Evolutionary conservation across 2,888 invertebrate species (phyloP).

Genomic region (Luperina testacea): DNA sequence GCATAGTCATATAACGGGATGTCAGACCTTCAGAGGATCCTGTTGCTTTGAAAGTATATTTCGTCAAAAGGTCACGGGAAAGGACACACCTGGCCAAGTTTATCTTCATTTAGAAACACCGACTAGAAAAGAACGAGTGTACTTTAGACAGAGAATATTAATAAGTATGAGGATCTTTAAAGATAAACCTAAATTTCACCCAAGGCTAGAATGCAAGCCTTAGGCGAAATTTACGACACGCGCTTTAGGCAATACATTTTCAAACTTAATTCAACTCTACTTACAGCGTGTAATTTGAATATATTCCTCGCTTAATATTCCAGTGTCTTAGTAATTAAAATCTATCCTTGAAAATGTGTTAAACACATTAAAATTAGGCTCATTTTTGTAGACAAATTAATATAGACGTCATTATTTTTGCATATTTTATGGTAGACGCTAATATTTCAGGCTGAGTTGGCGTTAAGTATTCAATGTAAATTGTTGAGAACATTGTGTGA

Average conservation of each 20-base stretch:
- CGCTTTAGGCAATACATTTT: background rate
- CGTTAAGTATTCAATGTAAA: background rate
- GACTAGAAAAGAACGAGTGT: no score
- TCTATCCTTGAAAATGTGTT: background rate
- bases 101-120: no score
- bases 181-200: background rate
- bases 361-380: background rate
- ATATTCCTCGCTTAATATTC: constrained; percentile 23
- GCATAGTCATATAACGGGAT: no score
- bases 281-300: constrained; percentile 30
- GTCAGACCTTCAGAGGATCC: no score
- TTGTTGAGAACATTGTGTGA: background rate
- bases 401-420: background rate
- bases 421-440: background rate
- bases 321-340: background rate
- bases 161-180: background rate
- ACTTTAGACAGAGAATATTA: background rate
- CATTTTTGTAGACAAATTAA: background rate
- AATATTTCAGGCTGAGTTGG: background rate
- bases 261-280: constrained; percentile 6
- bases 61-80: no score
- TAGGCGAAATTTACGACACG: background rate
- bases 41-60: no score
- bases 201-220: background rate
- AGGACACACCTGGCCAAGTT: no score